These are phyloP conservation scores for Agrochola litura DNA, from an alignment of 2,888 invertebrate species.

Conservation along the genomic window DNA sequence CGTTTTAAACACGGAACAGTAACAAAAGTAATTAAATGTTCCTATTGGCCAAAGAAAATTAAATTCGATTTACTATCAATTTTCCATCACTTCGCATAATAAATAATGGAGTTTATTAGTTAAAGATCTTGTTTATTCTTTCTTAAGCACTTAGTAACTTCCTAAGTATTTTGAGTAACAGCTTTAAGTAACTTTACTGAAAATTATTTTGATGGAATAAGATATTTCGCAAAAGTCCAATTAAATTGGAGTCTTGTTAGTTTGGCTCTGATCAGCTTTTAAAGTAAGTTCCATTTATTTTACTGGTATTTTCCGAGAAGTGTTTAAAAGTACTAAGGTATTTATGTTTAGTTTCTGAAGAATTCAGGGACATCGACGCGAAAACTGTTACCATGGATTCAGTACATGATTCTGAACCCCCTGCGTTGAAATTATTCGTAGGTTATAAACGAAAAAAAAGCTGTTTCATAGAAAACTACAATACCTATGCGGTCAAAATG, in stretches of 20 bases:
- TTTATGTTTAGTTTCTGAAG: too few relatives aligned
- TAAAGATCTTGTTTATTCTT: conserved; percentile 62
- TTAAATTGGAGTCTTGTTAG: conserved; percentile 45
- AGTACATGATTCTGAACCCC: too few relatives aligned
- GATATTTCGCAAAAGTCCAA: conserved; percentile 46
- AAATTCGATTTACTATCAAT: conserved; percentile 55
- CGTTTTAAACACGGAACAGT: conserved; percentile 1
- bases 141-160: conserved; percentile 53
- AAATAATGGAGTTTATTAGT: conserved; percentile 51
- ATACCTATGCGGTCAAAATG: too few relatives aligned
- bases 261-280: conserved; percentile 33
- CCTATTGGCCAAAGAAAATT: conserved; percentile 37
- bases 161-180: conserved; percentile 45
- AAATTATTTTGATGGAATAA: conserved; percentile 54
- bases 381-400: too few relatives aligned
- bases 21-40: conserved; percentile 50
- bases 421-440: too few relatives aligned
- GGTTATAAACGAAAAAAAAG: too few relatives aligned
- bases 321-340: not conserved
- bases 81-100: conserved; percentile 40
- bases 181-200: conserved; percentile 51
- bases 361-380: too few relatives aligned
- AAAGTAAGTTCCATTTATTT: conserved; percentile 20
- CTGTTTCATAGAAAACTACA: too few relatives aligned
- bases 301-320: conserved; percentile 5